Conservation (phyloP, 2,888 invertebrate genomes). For the Drosophila diplacantha region DNA sequence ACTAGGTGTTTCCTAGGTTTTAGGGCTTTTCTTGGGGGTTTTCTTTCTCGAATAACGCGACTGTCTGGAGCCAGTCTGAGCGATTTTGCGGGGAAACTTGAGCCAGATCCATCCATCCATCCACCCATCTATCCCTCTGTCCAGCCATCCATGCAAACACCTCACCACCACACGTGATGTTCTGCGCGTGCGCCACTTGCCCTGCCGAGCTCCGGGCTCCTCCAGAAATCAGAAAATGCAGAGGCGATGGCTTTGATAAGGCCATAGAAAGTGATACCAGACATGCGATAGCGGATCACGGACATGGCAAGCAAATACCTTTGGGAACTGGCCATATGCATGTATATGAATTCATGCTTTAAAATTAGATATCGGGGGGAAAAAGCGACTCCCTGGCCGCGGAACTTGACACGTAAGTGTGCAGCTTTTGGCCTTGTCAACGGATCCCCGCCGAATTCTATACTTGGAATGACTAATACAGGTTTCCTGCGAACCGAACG, state of each 20-base stretch:
- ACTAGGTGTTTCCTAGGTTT: not conserved
- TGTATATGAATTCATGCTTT: not conserved
- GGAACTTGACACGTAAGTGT: conserved; percentile 9
- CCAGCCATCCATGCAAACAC: conserved; percentile 15
- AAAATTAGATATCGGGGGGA: not conserved
- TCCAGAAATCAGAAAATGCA: conserved; percentile 4
- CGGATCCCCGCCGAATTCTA: conserved; percentile 8
- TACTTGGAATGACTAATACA: conserved; percentile 15
- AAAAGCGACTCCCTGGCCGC: not conserved
- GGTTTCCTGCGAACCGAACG: not conserved
- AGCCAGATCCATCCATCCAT: not conserved
- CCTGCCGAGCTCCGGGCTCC: not conserved
- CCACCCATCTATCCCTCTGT: not conserved
- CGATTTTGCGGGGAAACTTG: conserved; percentile 5
- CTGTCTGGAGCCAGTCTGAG: conserved; percentile 27
- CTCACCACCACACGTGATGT: conserved; percentile 4
- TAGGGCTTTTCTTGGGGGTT: not conserved
- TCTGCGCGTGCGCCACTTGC: conserved; percentile 28
- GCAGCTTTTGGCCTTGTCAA: conserved; percentile 29
- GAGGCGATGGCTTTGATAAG: conserved; percentile 22
- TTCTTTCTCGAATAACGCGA: conserved; percentile 13
- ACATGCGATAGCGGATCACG: conserved; percentile 31
- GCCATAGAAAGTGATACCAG: conserved; percentile 38
- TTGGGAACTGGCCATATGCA: conserved; percentile 23
- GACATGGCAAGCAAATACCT: conserved; percentile 37